Conservation (phyloP, 2,888 invertebrate species). For the Hetaerina titia region DNA sequence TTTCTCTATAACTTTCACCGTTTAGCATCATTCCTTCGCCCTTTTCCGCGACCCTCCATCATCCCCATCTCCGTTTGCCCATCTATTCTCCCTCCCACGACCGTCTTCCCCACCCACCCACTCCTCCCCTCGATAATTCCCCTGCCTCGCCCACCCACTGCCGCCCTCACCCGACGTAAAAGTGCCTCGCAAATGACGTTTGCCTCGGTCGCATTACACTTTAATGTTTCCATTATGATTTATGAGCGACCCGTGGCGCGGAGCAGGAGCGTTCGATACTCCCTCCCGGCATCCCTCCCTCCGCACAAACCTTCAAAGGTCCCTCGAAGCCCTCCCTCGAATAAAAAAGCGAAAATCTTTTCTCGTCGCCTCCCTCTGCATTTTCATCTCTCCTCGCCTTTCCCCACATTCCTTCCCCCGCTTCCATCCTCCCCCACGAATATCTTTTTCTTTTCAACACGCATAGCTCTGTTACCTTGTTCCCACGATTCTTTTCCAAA, state of each 20-base stretch:
- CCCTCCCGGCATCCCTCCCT: background rate
- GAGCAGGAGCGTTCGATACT: background rate
- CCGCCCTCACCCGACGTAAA: background rate
- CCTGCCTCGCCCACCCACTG: background rate
- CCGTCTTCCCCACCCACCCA: background rate
- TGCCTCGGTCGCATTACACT: conserved; percentile 55
- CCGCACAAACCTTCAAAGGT: background rate
- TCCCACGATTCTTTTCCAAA: no score
- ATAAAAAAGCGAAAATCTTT: background rate
- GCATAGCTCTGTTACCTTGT: no score
- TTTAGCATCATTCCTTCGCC: background rate
- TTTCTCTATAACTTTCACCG: no score
- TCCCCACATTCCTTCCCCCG: background rate
- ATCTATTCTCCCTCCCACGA: background rate
- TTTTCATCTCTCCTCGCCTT: background rate
- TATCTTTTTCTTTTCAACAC: no score
- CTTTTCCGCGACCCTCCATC: background rate
- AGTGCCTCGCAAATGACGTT: conserved; percentile 48
- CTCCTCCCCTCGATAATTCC: background rate
- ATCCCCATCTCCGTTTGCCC: background rate
- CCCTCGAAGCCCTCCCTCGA: background rate
- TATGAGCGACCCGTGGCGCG: conserved; percentile 10
- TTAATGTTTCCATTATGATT: conserved; percentile 64
- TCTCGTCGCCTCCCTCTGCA: background rate
- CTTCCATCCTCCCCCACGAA: background rate